Evolutionary conservation across 2,113 vertebrate species (phyloP).

Genomic region (Mugil cephalus): DNA sequence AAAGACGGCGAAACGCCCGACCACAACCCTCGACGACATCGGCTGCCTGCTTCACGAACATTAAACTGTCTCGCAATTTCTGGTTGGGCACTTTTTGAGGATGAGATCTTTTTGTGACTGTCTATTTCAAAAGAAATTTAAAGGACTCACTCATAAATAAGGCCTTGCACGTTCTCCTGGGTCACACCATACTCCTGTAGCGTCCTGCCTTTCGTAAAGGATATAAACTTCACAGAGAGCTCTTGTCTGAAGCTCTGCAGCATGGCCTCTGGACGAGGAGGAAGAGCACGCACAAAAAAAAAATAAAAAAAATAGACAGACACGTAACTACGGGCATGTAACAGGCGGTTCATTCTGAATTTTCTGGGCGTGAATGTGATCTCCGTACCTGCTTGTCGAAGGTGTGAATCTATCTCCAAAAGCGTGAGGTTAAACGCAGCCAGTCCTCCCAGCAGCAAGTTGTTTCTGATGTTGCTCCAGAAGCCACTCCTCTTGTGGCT

Average conservation of each 20-base stretch:
- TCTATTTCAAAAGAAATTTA: background rate
- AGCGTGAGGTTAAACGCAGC: slow-evolving; percentile 84
- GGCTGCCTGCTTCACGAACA: no score
- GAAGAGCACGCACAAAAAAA: background rate
- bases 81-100: no score
- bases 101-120: no score
- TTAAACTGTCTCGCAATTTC: no score
- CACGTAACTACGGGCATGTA: no score
- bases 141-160: slow-evolving; percentile 57
- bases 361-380: background rate
- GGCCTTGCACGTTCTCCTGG: background rate
- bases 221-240: slow-evolving; percentile 68
- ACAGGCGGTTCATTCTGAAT: background rate
- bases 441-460: slow-evolving; percentile 79
- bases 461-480: slow-evolving; percentile 83
- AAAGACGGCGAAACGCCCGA: no score
- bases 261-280: slow-evolving; percentile 47
- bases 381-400: slow-evolving; percentile 82
- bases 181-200: background rate
- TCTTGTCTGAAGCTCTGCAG: slow-evolving; percentile 66
- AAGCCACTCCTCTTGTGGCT: slow-evolving; percentile 88
- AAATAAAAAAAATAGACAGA: background rate
- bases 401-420: slow-evolving; percentile 83
- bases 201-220: slow-evolving; percentile 22
- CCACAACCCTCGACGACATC: no score